phyloP scores from a whole-genome alignment of 2,113 vertebrate species.

The Chinchilla lanigera region DNA sequence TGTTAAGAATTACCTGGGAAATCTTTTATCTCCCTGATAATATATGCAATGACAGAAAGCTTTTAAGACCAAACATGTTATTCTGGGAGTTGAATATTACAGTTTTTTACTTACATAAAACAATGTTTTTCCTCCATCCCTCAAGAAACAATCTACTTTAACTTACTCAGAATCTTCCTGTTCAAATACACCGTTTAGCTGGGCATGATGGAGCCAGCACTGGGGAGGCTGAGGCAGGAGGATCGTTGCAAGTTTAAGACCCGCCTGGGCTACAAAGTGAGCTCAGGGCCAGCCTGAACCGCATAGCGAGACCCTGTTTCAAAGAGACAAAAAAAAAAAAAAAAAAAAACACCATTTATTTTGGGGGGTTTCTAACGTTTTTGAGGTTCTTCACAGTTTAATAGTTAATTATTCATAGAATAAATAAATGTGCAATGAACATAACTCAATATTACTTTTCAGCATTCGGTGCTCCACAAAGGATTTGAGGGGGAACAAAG shows the following conservation, averaged over 20 bases:
- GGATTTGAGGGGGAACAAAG: background rate
- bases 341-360: background rate
- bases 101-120: background rate
- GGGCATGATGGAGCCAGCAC: too few relatives aligned
- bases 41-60: background rate
- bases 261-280: too few relatives aligned
- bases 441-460: background rate
- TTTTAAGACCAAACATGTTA: background rate
- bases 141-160: background rate
- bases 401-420: background rate
- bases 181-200: background rate
- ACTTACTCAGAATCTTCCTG: background rate
- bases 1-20: background rate
- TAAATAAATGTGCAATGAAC: background rate
- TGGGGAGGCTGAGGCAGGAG: too few relatives aligned
- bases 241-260: too few relatives aligned
- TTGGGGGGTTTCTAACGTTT: background rate
- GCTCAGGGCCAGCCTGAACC: too few relatives aligned
- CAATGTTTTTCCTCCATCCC: background rate
- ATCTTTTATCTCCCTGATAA: background rate
- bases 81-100: background rate
- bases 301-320: too few relatives aligned
- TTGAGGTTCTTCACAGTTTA: background rate
- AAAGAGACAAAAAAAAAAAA: too few relatives aligned
- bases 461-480: background rate